Conservation (phyloP, 2,797 vertebrate species). For the Erpetoichthys calabaricus region DNA sequence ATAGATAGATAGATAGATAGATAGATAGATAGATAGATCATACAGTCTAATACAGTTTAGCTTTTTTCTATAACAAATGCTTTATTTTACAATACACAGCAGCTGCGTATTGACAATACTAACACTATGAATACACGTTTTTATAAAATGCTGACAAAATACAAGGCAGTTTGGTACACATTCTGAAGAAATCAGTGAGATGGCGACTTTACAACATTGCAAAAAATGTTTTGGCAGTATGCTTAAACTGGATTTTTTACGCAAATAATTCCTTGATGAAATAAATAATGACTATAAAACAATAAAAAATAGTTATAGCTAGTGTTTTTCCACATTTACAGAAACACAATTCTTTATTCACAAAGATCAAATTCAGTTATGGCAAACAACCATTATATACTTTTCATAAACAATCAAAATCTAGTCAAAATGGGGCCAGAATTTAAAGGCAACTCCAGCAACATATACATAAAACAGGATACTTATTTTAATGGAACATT, state of each 20-base stretch:
- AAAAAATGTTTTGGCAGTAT: neutral
- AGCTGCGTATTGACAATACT: slow-evolving; percentile 30
- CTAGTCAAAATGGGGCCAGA: slow-evolving; percentile 26
- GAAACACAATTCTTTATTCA: slow-evolving; percentile 24
- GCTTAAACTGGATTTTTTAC: too few species aligned
- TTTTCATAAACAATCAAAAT: slow-evolving; percentile 35
- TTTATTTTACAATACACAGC: slow-evolving; percentile 17
- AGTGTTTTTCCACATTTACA: slow-evolving; percentile 27
- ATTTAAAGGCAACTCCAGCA: slow-evolving; percentile 24
- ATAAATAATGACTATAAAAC: too few species aligned
- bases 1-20: too few species aligned
- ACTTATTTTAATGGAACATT: slow-evolving; percentile 32
- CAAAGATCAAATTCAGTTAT: slow-evolving; percentile 18
- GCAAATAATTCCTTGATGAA: too few species aligned
- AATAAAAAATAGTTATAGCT: slow-evolving; percentile 15
- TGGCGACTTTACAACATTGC: slow-evolving; percentile 34
- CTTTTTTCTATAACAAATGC: slow-evolving; percentile 2
- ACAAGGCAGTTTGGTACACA: slow-evolving; percentile 57
- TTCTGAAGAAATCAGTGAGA: slow-evolving; percentile 33
- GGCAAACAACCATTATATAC: slow-evolving; percentile 39
- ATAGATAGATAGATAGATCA: too few species aligned
- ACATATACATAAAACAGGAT: slow-evolving; percentile 25
- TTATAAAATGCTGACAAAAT: slow-evolving; percentile 59
- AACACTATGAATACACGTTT: slow-evolving; percentile 38
- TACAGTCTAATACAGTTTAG: slow-evolving; percentile 10